Conservation (phyloP, 2,797 vertebrate genomes). For the Dipus sagitta region DNA sequence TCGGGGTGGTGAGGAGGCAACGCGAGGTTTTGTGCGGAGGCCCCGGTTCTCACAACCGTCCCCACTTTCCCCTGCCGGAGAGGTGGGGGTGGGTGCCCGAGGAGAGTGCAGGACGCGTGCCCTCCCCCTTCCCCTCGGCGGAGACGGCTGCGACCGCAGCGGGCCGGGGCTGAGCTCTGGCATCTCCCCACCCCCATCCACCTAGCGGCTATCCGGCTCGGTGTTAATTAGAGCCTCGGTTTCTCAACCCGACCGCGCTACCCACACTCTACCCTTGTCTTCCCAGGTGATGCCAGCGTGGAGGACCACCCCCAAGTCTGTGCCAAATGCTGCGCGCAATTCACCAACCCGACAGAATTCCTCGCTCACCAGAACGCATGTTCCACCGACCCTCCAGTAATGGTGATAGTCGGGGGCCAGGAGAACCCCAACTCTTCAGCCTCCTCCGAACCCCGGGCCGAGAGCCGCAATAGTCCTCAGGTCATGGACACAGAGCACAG, state of each 20-base stretch:
- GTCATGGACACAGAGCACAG: slow-evolving; percentile 81
- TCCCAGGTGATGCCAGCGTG: slow-evolving; percentile 84
- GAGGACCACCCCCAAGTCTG: slow-evolving; percentile 86
- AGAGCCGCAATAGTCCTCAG: slow-evolving; percentile 78
- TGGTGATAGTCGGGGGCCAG: slow-evolving; percentile 86
- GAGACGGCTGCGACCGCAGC: not conserved
- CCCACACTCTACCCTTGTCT: slow-evolving; percentile 71
- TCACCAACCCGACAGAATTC: slow-evolving; percentile 84
- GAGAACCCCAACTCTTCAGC: slow-evolving; percentile 85
- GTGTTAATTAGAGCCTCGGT: slow-evolving; percentile 39
- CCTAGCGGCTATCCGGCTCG: not conserved
- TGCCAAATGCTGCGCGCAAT: slow-evolving; percentile 85
- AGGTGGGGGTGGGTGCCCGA: not conserved
- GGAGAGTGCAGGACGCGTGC: not conserved
- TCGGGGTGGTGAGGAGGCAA: not conserved
- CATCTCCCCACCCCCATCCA: slow-evolving; percentile 42
- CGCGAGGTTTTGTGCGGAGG: slow-evolving; percentile 51
- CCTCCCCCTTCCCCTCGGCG: not conserved
- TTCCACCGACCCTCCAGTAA: slow-evolving; percentile 84
- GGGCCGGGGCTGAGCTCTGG: slow-evolving; percentile 19
- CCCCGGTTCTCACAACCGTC: slow-evolving; percentile 5
- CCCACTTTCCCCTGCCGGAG: slow-evolving; percentile 17
- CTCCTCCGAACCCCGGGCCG: slow-evolving; percentile 79
- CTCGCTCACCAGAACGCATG: slow-evolving; percentile 83
- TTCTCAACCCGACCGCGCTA: slow-evolving; percentile 30